Base-by-base conservation (phyloP, 2,113 vertebrate species). In the Chlorocebus sabaeus region DNA sequence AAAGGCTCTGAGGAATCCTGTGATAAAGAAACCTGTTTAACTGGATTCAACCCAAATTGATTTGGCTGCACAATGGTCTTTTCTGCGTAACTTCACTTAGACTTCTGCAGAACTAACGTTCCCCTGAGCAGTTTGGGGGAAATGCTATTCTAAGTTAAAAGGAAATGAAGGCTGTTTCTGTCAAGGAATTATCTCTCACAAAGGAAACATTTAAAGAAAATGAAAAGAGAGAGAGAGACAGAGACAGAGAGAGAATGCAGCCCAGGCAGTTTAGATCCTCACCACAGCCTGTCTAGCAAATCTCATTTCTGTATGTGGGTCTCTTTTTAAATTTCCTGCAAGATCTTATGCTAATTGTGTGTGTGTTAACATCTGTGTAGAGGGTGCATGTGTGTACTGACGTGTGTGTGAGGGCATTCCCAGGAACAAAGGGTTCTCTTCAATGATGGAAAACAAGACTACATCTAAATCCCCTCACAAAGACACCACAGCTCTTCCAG, bases 131-230 rank as follows among this genome's bases (percentile, higher is more conserved):
- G 35, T 73, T 75, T 80, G 17, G 52, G 61, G 14, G 7, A 80
- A 93, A 59, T 68, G 70, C 55, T 78, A 59, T 59, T 79, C 72
- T 70, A 94, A 92, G 25, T 75, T 72, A 88, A 92, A 85, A 86
- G 92, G n/a, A 86, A 92, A 81, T 43, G 4, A 22, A 92, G 57
- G 10, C 8, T 70, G 20, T 57, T 84, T 92, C 35, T 75, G 45
- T n/a, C 38, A 68, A 86, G 20, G 40, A 81, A 70, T 93, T 93
- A 83, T 67, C 32, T 83, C 57, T 93, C 43, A 95, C 32, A 87
- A 83, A 90, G 75, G 68, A 83, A 12, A 14, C 40, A 45, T 67
- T 75, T 93, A 67, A 75, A 40, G 30, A 76, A 95, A 73, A 80
- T 12, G 11, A 23, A 48, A 32, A 45, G 10, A 55, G 38, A 57